These are phyloP conservation scores for Athetis lepigone DNA, from an alignment of 2,888 invertebrate genomes.

Conservation along the genomic window DNA sequence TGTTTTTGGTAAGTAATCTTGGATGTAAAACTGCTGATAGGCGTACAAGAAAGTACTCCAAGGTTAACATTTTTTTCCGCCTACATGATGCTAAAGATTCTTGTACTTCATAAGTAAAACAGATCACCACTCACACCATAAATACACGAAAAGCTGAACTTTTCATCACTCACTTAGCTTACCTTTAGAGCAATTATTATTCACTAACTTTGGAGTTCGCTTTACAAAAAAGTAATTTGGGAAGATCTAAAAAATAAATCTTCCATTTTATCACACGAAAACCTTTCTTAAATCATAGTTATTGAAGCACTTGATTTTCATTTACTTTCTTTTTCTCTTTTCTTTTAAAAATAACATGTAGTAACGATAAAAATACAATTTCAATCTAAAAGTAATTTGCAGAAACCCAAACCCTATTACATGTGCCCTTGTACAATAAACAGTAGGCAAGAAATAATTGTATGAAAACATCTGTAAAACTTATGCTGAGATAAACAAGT, in stretches of 20 bases:
- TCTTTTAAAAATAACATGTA: constrained; percentile 4
- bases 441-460: constrained; percentile 1
- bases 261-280: constrained; percentile 29
- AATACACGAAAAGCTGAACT: neutral
- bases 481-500: neutral
- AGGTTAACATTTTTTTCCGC: neutral
- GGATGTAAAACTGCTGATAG: neutral
- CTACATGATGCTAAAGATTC: neutral
- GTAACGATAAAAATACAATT: constrained; percentile 10
- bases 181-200: constrained; percentile 20
- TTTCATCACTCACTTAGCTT: neutral
- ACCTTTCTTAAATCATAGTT: constrained; percentile 32
- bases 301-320: constrained; percentile 19
- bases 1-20: constrained; percentile 76
- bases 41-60: neutral
- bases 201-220: neutral
- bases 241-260: constrained; percentile 28
- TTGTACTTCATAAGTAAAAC: neutral
- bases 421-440: neutral
- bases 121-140: neutral
- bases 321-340: constrained; percentile 2
- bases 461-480: neutral
- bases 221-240: constrained; percentile 27
- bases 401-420: neutral
- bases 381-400: constrained; percentile 2